A percentile compares a stretch with the other conserved stretches of the same genome.
These are phyloP conservation scores for Sepiola atlantica DNA, from an alignment of 2,888 invertebrate genomes.

Conservation along the genomic window DNA sequence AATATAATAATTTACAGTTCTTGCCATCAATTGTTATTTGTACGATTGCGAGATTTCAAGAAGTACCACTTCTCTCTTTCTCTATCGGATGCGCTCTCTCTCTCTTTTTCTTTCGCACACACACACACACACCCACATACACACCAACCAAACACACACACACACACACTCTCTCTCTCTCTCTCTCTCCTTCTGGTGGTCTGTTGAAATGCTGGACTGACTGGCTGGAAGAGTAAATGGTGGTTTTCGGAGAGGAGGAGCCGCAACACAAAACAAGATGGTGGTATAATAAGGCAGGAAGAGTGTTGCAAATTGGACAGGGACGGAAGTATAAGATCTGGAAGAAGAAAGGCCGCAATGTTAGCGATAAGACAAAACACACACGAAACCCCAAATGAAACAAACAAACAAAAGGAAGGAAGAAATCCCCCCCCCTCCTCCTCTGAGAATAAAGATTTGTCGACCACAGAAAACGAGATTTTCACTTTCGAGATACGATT, in stretches of 20 bases:
- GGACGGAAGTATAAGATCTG: not conserved
- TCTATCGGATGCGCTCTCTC: too few relatives aligned
- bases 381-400: not conserved
- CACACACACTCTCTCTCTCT: too few relatives aligned
- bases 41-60: not conserved
- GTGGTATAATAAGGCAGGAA: not conserved
- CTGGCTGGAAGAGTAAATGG: not conserved
- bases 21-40: not conserved
- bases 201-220: not conserved
- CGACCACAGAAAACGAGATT: not conserved
- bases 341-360: conserved; percentile 18
- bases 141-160: too few relatives aligned
- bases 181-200: not conserved
- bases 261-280: not conserved
- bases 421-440: not conserved
- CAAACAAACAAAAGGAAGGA: not conserved
- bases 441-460: not conserved
- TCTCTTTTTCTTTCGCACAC: too few relatives aligned
- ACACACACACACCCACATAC: too few relatives aligned
- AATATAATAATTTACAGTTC: too few relatives aligned
- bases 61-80: too few relatives aligned
- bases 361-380: not conserved
- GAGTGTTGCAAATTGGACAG: not conserved
- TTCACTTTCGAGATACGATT: too few relatives aligned
- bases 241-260: not conserved